Evolutionary conservation across 92 coral and sea anemone genomes (phyloP).

Genomic region (Plumapathes pennacea): DNA sequence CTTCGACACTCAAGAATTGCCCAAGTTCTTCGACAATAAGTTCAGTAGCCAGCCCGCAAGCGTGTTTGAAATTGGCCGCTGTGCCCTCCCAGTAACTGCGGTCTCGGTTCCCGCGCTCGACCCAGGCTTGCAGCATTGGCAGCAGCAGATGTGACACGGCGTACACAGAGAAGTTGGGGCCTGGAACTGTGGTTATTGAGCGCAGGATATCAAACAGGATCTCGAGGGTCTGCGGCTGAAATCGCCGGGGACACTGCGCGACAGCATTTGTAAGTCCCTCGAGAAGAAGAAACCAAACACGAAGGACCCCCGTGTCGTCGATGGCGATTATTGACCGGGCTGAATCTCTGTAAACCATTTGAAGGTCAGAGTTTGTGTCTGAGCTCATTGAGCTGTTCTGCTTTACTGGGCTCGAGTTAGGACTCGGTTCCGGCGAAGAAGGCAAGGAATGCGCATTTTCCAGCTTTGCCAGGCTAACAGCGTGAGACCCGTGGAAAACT

Average conservation of each 20-base stretch:
- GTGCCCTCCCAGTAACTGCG: slow-evolving; percentile 94
- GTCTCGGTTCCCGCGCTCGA: slow-evolving; percentile 88
- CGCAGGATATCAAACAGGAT: slow-evolving; percentile 90
- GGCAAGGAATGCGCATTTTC: slow-evolving; percentile 17
- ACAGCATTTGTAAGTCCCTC: slow-evolving; percentile 99
- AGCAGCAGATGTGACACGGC: slow-evolving; percentile 84
- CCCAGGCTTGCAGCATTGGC: slow-evolving; percentile 96
- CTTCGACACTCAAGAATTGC: slow-evolving; percentile 90
- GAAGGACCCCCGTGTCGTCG: slow-evolving; percentile 95
- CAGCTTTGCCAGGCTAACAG: slow-evolving; percentile 62
- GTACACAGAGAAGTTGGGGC: slow-evolving; percentile 93
- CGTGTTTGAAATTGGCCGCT: slow-evolving; percentile 98
- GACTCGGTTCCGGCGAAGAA: slow-evolving; percentile 35
- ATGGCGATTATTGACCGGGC: slow-evolving; percentile 85
- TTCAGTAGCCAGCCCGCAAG: slow-evolving; percentile 98
- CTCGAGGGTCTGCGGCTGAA: slow-evolving; percentile 97
- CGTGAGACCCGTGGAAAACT: slow-evolving; percentile 93
- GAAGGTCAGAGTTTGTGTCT: slow-evolving; percentile 32
- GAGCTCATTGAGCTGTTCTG: slow-evolving; percentile 16
- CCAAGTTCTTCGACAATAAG: slow-evolving; percentile 89
- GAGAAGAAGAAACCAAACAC: slow-evolving; percentile 95
- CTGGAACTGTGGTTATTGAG: slow-evolving; percentile 90
- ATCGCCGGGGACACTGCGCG: slow-evolving; percentile 89
- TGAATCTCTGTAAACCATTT: slow-evolving; percentile 52
- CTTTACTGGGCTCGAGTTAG: slow-evolving; percentile 39